phyloP scores from a whole-genome alignment of 2,113 vertebrate genomes.

The Pseudorasbora parva region DNA sequence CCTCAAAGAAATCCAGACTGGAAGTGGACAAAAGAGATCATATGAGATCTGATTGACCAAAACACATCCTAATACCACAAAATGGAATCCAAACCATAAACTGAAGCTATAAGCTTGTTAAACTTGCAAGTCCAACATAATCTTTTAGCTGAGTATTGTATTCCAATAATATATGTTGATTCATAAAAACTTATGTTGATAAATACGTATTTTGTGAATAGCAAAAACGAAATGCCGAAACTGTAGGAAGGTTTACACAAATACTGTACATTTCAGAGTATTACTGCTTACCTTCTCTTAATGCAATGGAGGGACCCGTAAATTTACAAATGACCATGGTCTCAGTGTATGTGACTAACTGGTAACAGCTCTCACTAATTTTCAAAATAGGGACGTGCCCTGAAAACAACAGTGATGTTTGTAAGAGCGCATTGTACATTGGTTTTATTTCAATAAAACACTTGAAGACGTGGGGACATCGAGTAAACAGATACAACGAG shows the following conservation, averaged over 20 bases:
- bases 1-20: too few species aligned
- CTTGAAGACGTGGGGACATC: neutral
- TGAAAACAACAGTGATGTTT: neutral
- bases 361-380: neutral
- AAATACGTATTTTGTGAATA: too few species aligned
- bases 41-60: too few species aligned
- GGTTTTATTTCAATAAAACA: slow-evolving; percentile 18
- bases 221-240: too few species aligned
- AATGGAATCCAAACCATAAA: neutral
- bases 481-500: neutral
- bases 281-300: too few species aligned
- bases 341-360: too few species aligned
- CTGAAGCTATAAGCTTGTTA: too few species aligned
- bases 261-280: too few species aligned
- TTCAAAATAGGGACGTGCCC: neutral
- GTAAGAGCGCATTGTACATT: neutral
- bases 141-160: neutral
- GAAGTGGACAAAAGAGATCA: too few species aligned
- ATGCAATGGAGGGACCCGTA: too few species aligned
- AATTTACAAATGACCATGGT: too few species aligned
- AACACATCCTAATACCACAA: neutral
- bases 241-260: too few species aligned
- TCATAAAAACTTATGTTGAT: neutral
- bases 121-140: neutral
- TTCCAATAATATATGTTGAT: neutral